Percentiles rank a stretch among this genome's conserved stretches.
Evolutionary conservation across 2,113 vertebrate genomes (phyloP).

Genomic region (Cynoglossus semilaevis): DNA sequence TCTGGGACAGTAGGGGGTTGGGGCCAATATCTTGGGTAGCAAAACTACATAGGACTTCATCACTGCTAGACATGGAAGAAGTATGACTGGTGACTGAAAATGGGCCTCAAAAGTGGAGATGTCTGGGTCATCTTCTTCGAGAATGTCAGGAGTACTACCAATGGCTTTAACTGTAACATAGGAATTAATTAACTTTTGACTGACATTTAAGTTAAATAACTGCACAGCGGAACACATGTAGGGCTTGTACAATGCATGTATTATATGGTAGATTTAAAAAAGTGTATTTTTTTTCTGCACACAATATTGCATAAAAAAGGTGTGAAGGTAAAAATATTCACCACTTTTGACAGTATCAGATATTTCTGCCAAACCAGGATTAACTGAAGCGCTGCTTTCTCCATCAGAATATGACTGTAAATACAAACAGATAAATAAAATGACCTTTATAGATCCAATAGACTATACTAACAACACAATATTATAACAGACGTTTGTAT

Average conservation of each 20-base stretch:
- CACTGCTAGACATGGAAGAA: conserved; percentile 3
- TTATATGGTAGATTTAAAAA: too few relatives aligned
- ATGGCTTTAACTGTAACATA: background rate
- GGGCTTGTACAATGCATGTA: background rate
- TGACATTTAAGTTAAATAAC: background rate
- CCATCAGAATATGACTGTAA: conserved; percentile 9
- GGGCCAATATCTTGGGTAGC: conserved; percentile 8
- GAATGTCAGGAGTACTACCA: background rate
- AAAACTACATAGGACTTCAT: conserved; percentile 8
- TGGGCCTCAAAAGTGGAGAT: conserved; percentile 12
- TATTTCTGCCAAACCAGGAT: background rate
- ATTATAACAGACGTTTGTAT: background rate
- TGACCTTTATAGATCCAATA: background rate
- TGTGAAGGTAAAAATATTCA: conserved; percentile 1
- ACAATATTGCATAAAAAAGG: background rate
- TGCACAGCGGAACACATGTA: background rate
- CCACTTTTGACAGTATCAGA: conserved; percentile 4
- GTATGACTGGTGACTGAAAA: conserved; percentile 4
- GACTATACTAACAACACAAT: conserved; percentile 1
- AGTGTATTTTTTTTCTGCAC: background rate
- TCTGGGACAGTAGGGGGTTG: background rate
- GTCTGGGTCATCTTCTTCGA: background rate
- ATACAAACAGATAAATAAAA: background rate
- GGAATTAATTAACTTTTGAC: conserved; percentile 1
- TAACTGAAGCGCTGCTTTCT: background rate